phyloP scores from a whole-genome alignment of 1,140 invertebrate genomes.

The Caerostris extrusa region DNA sequence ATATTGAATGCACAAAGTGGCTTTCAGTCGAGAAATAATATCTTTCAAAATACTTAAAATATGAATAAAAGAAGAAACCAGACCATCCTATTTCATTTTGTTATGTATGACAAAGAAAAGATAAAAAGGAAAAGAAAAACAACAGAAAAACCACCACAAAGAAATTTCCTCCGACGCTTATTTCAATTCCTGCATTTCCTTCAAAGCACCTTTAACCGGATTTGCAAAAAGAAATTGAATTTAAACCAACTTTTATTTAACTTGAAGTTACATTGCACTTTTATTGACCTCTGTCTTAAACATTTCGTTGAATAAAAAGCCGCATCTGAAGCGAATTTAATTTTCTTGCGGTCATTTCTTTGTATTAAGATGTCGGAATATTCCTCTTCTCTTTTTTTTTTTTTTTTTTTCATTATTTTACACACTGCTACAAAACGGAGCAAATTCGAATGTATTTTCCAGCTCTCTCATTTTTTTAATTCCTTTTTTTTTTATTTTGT shows the following conservation, averaged over 20 bases:
- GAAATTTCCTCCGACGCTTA: not conserved
- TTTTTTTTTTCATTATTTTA: no score
- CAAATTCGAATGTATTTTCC: not conserved
- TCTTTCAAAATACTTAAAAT: not conserved
- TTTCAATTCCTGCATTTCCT: not conserved
- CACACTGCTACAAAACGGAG: no score
- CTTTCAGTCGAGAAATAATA: not conserved
- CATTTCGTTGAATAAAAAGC: constrained; percentile 16
- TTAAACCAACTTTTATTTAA: constrained; percentile 51
- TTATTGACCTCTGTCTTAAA: constrained; percentile 35
- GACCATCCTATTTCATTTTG: not conserved
- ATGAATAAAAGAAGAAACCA: not conserved
- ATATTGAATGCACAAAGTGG: not conserved
- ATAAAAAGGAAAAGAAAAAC: not conserved
- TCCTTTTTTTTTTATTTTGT: not conserved
- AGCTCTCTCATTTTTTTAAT: no score
- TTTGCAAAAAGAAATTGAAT: constrained; percentile 35
- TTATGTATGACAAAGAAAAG: not conserved
- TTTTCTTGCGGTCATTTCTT: constrained; percentile 50
- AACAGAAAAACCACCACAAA: not conserved
- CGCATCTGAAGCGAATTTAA: constrained; percentile 32
- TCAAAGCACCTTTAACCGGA: not conserved
- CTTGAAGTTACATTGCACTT: constrained; percentile 41
- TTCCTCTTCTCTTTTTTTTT: not conserved
- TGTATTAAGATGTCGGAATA: constrained; percentile 57